Evolutionary conservation across 2,888 invertebrate genomes (phyloP).

Genomic region (Dexiosoma caninum): DNA sequence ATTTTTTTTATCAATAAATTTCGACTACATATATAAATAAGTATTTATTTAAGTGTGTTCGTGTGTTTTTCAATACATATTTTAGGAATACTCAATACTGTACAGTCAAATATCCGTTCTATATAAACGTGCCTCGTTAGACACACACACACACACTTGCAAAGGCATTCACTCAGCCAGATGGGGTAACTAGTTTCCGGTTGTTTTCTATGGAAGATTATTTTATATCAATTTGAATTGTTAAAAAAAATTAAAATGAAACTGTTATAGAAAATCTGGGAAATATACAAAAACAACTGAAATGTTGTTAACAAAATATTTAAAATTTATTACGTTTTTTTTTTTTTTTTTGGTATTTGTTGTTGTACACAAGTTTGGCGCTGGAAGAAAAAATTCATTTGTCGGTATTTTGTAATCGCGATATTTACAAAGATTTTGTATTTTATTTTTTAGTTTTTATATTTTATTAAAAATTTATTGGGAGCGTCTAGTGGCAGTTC

Average conservation of each 20-base stretch:
- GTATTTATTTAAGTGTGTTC: background rate
- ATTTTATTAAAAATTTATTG: constrained; percentile 72
- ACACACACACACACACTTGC: no score
- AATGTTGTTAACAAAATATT: constrained; percentile 63
- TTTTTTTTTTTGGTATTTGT: background rate
- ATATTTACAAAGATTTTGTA: constrained; percentile 42
- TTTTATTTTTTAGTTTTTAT: constrained; percentile 53
- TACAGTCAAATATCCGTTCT: constrained; percentile 48
- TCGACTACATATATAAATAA: background rate
- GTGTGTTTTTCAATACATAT: constrained; percentile 8
- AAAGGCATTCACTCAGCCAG: background rate
- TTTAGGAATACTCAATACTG: constrained; percentile 31
- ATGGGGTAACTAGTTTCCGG: constrained; percentile 55
- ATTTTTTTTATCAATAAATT: background rate
- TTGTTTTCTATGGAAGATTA: constrained; percentile 35
- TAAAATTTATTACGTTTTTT: constrained; percentile 58
- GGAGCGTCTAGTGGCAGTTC: constrained; percentile 71
- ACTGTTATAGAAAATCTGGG: constrained; percentile 5
- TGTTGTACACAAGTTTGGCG: constrained; percentile 13
- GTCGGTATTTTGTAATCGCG: constrained; percentile 62
- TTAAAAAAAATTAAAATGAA: constrained; percentile 25
- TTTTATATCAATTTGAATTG: constrained; percentile 37
- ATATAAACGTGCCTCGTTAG: background rate
- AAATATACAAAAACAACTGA: constrained; percentile 40
- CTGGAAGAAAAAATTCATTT: constrained; percentile 47